Base-by-base conservation (phyloP, 1,140 invertebrate genomes). In the Aphidius gifuensis region DNA sequence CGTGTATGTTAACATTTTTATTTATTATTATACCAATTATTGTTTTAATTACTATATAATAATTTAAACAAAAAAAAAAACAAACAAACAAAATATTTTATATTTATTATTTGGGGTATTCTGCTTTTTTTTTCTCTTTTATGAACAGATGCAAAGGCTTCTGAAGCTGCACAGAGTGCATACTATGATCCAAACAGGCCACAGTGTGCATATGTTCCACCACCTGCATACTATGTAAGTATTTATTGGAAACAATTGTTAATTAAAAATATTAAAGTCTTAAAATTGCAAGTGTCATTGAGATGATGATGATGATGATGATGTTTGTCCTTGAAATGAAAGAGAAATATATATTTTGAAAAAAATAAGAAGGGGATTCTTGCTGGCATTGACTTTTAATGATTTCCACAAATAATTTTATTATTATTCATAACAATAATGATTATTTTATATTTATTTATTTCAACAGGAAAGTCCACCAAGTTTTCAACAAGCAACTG, bases 111-210 rank as follows among this genome's bases (percentile, higher is more conserved):
- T 16, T 63, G 58, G 32, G 6, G 16, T 21, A 59, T 43, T 64
- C n/a, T 9, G 16, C 16, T 56, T 57, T n/a, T 16, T 55, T 7
- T 63, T 67, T 45, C 46, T 59, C 21, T 60, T 59, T 65, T 47
- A 23, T 48, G 51, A 50, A 42, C 80, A 90, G 90, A 92, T 86
- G 88, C 89, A 49, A 94, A 94, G 82, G 92, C 92, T 69, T 87
- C 88, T 23, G 92, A 94, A 82, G 92, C 92, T 69, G 90, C 91
- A 50, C 89, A 88, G 75, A 92, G 87, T 78, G 93, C 91, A 59
- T 94, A 92, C 80, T 93, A 92, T 72, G 92, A 94, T 83, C 92
- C 91, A 7, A 90, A 87, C 72, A 85, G 84, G 73, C 91, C 91
- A 6, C 89, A 92, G 70, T 90, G 89, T 72, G 90, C 90, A 58